phyloP scores from a whole-genome alignment of 2,888 invertebrate species.

The Andrena fulva region DNA sequence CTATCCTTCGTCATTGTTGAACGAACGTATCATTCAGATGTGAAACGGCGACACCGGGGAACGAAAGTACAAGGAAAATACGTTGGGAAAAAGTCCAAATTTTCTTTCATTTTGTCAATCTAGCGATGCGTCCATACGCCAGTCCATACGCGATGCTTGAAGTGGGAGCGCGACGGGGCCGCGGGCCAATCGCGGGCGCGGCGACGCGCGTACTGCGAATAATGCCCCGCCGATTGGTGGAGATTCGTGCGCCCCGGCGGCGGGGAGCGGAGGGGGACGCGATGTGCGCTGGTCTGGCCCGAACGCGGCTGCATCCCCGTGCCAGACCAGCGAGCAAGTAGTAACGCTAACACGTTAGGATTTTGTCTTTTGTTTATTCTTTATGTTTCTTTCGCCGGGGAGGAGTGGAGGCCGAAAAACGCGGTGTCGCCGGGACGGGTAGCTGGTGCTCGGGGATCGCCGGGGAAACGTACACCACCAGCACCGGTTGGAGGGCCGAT shows the following conservation, averaged over 20 bases:
- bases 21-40: neutral
- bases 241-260: slow-evolving; percentile 7
- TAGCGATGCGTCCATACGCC: neutral
- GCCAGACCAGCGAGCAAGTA: slow-evolving; percentile 62
- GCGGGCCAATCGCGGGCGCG: slow-evolving; percentile 10
- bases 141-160: neutral
- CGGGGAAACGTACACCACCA: slow-evolving; percentile 12
- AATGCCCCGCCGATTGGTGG: slow-evolving; percentile 29
- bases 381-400: slow-evolving; percentile 46
- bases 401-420: slow-evolving; percentile 1
- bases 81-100: neutral
- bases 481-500: slow-evolving; percentile 30
- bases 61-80: neutral
- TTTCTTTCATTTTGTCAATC: slow-evolving; percentile 25
- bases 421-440: slow-evolving; percentile 12
- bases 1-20: neutral
- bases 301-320: slow-evolving; percentile 67
- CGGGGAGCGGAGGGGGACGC: slow-evolving; percentile 9
- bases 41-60: neutral
- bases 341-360: slow-evolving; percentile 60
- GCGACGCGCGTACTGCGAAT: slow-evolving; percentile 17
- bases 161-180: slow-evolving; percentile 6
- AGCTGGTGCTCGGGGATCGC: slow-evolving; percentile 40
- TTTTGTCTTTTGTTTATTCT: slow-evolving; percentile 69
- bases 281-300: slow-evolving; percentile 59